A percentile compares a stretch with the other conserved stretches of the same genome.
Evolutionary conservation across 1,140 invertebrate species (phyloP).

Genomic region (Papilio aristodemus): DNA sequence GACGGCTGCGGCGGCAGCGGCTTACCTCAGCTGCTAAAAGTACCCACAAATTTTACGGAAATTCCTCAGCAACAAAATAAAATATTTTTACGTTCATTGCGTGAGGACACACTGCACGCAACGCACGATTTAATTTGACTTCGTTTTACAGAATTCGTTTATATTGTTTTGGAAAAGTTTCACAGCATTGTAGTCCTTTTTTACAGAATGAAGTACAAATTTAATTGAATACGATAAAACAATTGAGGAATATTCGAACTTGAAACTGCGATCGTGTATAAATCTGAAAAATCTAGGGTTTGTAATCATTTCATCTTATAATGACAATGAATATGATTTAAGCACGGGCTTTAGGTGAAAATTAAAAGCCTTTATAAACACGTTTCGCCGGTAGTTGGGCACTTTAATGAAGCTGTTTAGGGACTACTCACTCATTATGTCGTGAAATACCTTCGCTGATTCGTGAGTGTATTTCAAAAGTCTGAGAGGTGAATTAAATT

Average conservation of each 20-base stretch:
- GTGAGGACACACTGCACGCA: conserved; percentile 57
- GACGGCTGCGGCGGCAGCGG: conserved; percentile 39
- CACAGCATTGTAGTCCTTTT: no score
- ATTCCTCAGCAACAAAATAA: conserved; percentile 50
- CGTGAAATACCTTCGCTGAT: conserved; percentile 30
- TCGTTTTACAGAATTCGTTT: conserved; percentile 35
- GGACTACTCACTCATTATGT: conserved; percentile 32
- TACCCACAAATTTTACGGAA: conserved; percentile 55
- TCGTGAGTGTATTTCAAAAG: conserved; percentile 34
- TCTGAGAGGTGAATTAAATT: conserved; percentile 34
- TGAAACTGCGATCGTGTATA: not conserved
- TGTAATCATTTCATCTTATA: not conserved
- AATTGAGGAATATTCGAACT: no score
- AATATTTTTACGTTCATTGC: conserved; percentile 57
- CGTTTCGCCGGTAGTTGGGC: conserved; percentile 20
- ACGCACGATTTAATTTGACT: conserved; percentile 60
- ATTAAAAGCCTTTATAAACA: conserved; percentile 17
- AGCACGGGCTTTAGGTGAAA: conserved; percentile 13
- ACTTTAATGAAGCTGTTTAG: conserved; percentile 33
- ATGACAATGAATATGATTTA: not conserved
- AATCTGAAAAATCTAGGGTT: no score
- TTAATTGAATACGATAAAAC: no score
- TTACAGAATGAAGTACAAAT: no score
- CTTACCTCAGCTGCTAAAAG: conserved; percentile 47
- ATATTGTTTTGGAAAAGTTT: conserved; percentile 2